These are phyloP conservation scores for Drosophila parabipectinata DNA, from an alignment of 1,140 invertebrate species.

Conservation along the genomic window DNA sequence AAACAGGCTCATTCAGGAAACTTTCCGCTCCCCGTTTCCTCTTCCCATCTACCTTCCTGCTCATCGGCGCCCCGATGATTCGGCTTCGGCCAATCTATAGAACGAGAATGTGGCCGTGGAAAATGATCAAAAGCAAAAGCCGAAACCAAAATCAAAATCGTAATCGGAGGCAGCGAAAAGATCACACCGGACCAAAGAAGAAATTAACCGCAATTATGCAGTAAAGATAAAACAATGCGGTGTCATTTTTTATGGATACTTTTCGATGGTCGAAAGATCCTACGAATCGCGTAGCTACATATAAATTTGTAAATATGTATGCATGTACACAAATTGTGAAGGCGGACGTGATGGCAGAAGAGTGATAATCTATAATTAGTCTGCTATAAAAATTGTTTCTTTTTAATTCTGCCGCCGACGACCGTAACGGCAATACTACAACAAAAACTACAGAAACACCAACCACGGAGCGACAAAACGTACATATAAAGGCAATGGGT, in stretches of 20 bases:
- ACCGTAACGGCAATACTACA: background rate
- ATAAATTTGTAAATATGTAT: too few relatives aligned
- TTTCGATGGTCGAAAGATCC: slow-evolving; percentile 31
- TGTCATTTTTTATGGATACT: slow-evolving; percentile 79
- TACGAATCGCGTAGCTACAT: slow-evolving; percentile 12
- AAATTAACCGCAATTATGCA: slow-evolving; percentile 81
- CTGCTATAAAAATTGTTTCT: slow-evolving; percentile 73
- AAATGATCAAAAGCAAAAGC: slow-evolving; percentile 69
- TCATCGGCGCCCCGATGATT: slow-evolving; percentile 11
- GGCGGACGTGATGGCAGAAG: slow-evolving; percentile 12
- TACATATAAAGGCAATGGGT: slow-evolving; percentile 28
- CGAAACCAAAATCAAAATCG: slow-evolving; percentile 25
- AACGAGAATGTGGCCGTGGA: slow-evolving; percentile 55
- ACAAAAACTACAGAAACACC: slow-evolving; percentile 1
- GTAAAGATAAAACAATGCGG: slow-evolving; percentile 82
- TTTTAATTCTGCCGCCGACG: slow-evolving; percentile 60
- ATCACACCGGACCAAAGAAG: slow-evolving; percentile 10
- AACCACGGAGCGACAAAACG: slow-evolving; percentile 12
- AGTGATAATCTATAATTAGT: slow-evolving; percentile 80
- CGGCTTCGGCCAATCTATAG: background rate
- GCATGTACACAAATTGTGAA: background rate
- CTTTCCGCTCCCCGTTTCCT: background rate
- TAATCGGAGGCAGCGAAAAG: slow-evolving; percentile 8
- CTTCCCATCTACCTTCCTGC: background rate
- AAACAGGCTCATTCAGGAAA: background rate